Conservation (phyloP, 2,888 invertebrate species). For the Drosophila helvetica region DNA sequence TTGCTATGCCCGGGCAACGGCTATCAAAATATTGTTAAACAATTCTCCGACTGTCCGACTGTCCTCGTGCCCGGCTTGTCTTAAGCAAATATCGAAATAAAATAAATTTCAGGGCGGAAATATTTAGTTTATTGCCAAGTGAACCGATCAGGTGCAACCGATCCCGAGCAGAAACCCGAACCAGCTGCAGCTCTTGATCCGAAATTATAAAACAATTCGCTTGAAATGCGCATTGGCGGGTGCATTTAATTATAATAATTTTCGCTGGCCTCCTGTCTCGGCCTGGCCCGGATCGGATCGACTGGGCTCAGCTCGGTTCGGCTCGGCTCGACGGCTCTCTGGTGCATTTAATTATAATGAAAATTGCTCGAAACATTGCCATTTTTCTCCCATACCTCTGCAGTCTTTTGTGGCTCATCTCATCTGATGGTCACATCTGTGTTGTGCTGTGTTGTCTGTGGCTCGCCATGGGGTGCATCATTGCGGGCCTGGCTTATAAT, state of each 20-base stretch:
- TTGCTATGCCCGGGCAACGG: slow-evolving; percentile 69
- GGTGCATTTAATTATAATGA: slow-evolving; percentile 75
- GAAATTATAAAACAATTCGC: slow-evolving; percentile 76
- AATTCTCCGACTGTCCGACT: slow-evolving; percentile 52
- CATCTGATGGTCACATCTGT: slow-evolving; percentile 54
- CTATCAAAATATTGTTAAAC: slow-evolving; percentile 78
- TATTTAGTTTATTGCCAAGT: slow-evolving; percentile 81
- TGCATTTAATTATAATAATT: slow-evolving; percentile 78
- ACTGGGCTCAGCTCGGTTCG: background rate
- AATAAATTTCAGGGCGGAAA: slow-evolving; percentile 81
- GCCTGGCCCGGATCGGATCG: background rate
- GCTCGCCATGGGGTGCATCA: slow-evolving; percentile 60
- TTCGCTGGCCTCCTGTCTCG: slow-evolving; percentile 40
- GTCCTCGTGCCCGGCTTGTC: slow-evolving; percentile 47
- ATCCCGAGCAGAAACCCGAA: no score
- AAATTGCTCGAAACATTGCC: slow-evolving; percentile 61
- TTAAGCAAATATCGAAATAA: slow-evolving; percentile 63
- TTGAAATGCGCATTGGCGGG: slow-evolving; percentile 73
- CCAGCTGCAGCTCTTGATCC: slow-evolving; percentile 56
- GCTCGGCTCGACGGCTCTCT: slow-evolving; percentile 22
- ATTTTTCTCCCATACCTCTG: slow-evolving; percentile 26
- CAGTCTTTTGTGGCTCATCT: slow-evolving; percentile 33
- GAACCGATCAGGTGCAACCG: slow-evolving; percentile 55
- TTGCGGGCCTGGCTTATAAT: slow-evolving; percentile 61
- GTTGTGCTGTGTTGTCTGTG: slow-evolving; percentile 34